A percentile compares a stretch with the other conserved stretches of the same genome.
Evolutionary conservation across 2,113 vertebrate genomes (phyloP).

Genomic region (Laterallus jamaicensis): DNA sequence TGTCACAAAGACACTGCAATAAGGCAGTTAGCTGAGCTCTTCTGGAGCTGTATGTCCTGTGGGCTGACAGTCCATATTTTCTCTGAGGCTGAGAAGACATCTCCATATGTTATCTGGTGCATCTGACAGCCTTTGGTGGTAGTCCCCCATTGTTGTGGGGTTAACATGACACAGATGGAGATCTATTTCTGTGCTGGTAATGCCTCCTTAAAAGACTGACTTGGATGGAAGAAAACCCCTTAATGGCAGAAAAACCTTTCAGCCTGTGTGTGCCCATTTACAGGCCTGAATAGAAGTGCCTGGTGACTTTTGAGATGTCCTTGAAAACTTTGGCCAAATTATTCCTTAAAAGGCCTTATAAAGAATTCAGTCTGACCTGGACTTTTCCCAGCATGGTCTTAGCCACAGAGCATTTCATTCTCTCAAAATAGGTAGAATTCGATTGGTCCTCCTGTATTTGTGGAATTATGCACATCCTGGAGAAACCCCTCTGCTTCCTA

Average conservation of each 20-base stretch:
- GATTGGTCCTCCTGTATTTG: not conserved
- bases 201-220: not conserved
- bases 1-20: not conserved
- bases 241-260: not conserved
- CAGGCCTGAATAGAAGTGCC: not conserved
- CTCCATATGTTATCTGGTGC: not conserved
- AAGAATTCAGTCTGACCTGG: not conserved
- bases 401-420: not conserved
- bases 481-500: not conserved
- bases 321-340: not conserved
- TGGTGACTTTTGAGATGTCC: not conserved
- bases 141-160: accelerated
- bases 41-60: not conserved
- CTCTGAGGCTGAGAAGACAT: not conserved
- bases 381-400: not conserved
- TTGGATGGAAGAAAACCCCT: not conserved
- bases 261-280: not conserved
- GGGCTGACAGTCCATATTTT: not conserved
- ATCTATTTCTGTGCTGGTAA: not conserved
- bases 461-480: not conserved
- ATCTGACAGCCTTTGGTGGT: not conserved
- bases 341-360: constrained; percentile 3
- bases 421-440: not conserved
- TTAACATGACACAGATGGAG: not conserved
- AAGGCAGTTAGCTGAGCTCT: not conserved